These are phyloP conservation scores for Caenorhabditis uteleia DNA, from an alignment of 2,888 invertebrate species.

Conservation along the genomic window DNA sequence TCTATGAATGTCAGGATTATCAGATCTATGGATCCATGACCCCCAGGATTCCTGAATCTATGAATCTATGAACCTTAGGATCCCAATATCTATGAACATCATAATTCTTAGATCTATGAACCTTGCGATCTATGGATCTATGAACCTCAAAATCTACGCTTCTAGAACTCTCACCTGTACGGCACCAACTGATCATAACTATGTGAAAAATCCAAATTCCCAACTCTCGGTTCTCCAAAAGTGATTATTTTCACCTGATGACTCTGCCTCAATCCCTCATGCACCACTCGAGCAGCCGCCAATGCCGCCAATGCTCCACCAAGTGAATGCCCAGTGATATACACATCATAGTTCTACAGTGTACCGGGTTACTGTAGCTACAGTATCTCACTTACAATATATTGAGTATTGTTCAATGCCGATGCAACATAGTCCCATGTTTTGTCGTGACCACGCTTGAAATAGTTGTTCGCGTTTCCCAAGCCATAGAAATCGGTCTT, in stretches of 20 bases:
- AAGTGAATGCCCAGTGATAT: conserved; percentile 65
- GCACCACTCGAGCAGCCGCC: conserved; percentile 22
- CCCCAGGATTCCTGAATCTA: no score
- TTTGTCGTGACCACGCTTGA: conserved; percentile 53
- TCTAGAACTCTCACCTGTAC: conserved; percentile 40
- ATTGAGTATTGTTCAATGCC: conserved; percentile 44
- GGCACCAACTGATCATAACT: conserved; percentile 55
- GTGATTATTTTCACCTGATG: conserved; percentile 56
- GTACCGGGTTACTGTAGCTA: no score
- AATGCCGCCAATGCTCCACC: conserved; percentile 56
- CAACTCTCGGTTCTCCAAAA: conserved; percentile 65
- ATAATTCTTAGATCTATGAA: no score
- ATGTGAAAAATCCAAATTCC: conserved; percentile 54
- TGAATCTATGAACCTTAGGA: no score
- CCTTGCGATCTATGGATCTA: no score
- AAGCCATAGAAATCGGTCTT: conserved; percentile 57
- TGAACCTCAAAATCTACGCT: no score
- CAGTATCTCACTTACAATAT: conserved; percentile 33
- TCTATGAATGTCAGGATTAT: no score
- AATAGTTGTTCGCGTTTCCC: conserved; percentile 63
- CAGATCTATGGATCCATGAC: no score
- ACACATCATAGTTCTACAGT: conserved; percentile 55
- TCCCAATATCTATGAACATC: no score
- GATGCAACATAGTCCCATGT: conserved; percentile 55
- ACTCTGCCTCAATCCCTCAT: conserved; percentile 34